These are phyloP conservation scores for Coelopa frigida DNA, from an alignment of 1,140 invertebrate genomes.

Conservation along the genomic window DNA sequence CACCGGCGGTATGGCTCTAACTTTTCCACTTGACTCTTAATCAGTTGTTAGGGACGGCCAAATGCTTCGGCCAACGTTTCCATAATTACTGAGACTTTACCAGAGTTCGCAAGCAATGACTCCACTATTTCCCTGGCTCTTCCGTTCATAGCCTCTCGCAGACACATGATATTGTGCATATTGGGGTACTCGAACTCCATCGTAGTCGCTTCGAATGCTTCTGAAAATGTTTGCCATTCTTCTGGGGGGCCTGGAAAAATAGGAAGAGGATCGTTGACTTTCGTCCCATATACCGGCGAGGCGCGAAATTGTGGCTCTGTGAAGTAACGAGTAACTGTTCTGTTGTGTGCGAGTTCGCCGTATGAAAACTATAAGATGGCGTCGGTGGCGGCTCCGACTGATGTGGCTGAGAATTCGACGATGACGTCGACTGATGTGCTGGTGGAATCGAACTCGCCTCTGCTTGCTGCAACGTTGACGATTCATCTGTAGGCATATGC, in stretches of 20 bases:
- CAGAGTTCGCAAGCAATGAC: neutral
- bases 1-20: neutral
- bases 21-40: neutral
- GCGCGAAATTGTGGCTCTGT: no score
- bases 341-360: no score
- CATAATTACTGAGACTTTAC: neutral
- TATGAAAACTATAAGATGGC: no score
- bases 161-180: neutral
- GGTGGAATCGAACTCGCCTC: no score
- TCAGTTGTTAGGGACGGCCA: neutral
- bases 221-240: neutral
- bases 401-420: no score
- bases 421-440: no score
- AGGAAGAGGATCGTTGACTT: neutral
- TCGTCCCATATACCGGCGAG: no score
- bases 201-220: neutral
- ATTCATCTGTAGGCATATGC: no score
- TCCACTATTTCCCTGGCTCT: neutral
- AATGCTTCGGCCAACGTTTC: neutral
- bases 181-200: neutral
- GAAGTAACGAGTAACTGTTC: no score
- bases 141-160: neutral
- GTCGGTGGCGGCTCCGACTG: no score
- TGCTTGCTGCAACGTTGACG: no score
- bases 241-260: neutral